Percentiles rank a stretch among this genome's conserved stretches.
phyloP scores from a whole-genome alignment of 2,888 invertebrate genomes.

The Agriopis aurantiaria region DNA sequence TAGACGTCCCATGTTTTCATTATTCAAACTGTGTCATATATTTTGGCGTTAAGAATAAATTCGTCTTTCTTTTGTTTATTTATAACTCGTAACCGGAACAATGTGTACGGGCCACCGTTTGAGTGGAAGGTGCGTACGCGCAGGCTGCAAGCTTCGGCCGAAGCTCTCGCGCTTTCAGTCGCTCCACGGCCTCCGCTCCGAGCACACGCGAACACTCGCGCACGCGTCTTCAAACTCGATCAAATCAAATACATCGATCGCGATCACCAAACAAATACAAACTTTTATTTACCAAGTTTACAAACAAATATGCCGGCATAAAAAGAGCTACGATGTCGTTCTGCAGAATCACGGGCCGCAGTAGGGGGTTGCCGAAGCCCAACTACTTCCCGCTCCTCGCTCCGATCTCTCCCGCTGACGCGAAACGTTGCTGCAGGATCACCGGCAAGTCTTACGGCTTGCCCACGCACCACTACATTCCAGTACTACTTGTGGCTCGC shows the following conservation, averaged over 20 bases:
- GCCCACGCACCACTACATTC: constrained; percentile 92
- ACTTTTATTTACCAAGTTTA: constrained; percentile 40
- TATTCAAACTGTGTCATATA: constrained; percentile 79
- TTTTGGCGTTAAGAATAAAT: constrained; percentile 75
- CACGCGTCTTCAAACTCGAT: constrained; percentile 52
- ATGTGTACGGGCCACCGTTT: constrained; percentile 80
- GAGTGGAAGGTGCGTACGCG: constrained; percentile 75
- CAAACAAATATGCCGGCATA: constrained; percentile 79
- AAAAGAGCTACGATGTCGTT: constrained; percentile 87
- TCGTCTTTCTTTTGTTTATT: constrained; percentile 81
- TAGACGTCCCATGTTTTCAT: constrained; percentile 63
- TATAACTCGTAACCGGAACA: constrained; percentile 84
- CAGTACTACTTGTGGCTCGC: constrained; percentile 87
- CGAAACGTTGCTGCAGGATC: constrained; percentile 91
- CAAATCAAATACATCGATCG: constrained; percentile 57
- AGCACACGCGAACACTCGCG: constrained; percentile 67
- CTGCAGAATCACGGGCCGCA: constrained; percentile 93
- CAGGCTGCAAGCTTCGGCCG: constrained; percentile 59
- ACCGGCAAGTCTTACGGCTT: constrained; percentile 92
- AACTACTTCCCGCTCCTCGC: constrained; percentile 93
- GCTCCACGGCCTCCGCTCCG: constrained; percentile 66
- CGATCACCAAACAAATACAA: constrained; percentile 51
- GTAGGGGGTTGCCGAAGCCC: constrained; percentile 92
- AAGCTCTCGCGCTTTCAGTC: constrained; percentile 67
- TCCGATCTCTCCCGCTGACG: constrained; percentile 94